Percentiles rank a stretch among this genome's conserved stretches.
phyloP scores from a whole-genome alignment of 1,140 invertebrate species.

The Drosophila nannoptera region DNA sequence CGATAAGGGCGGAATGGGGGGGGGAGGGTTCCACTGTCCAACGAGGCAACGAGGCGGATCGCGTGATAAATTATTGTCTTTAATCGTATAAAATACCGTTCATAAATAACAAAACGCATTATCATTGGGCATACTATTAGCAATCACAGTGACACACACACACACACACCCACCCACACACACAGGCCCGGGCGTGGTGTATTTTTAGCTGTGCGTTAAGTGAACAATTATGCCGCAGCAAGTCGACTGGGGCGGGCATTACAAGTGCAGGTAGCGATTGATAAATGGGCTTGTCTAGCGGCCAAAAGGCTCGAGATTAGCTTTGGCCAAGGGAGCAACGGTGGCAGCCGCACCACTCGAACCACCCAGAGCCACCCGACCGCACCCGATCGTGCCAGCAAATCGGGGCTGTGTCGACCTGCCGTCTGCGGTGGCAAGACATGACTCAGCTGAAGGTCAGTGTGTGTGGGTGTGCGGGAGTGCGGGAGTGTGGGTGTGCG shows the following conservation, averaged over 20 bases:
- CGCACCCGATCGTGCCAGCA: too few species aligned
- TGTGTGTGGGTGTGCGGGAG: slow-evolving; percentile 3
- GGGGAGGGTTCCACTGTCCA: slow-evolving; percentile 21
- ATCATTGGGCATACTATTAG: slow-evolving; percentile 70
- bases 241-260: slow-evolving; percentile 21
- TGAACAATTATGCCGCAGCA: slow-evolving; percentile 73
- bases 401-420: slow-evolving; percentile 25
- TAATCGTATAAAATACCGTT: slow-evolving; percentile 67
- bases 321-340: slow-evolving; percentile 31
- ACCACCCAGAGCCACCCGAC: not conserved
- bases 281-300: slow-evolving; percentile 68
- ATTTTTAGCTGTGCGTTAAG: slow-evolving; percentile 75
- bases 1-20: not conserved
- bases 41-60: slow-evolving; percentile 17
- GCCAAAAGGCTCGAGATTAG: slow-evolving; percentile 60
- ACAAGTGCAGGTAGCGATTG: slow-evolving; percentile 55
- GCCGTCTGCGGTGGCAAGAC: slow-evolving; percentile 50
- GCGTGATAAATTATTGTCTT: slow-evolving; percentile 67
- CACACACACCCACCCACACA: slow-evolving; percentile 27
- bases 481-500: too few species aligned
- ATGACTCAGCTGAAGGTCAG: slow-evolving; percentile 51
- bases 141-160: slow-evolving; percentile 55
- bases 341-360: not conserved
- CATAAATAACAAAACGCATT: slow-evolving; percentile 72
- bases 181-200: slow-evolving; percentile 14